Base-by-base conservation (phyloP, 2,113 vertebrate genomes). In the Daboia siamensis region DNA sequence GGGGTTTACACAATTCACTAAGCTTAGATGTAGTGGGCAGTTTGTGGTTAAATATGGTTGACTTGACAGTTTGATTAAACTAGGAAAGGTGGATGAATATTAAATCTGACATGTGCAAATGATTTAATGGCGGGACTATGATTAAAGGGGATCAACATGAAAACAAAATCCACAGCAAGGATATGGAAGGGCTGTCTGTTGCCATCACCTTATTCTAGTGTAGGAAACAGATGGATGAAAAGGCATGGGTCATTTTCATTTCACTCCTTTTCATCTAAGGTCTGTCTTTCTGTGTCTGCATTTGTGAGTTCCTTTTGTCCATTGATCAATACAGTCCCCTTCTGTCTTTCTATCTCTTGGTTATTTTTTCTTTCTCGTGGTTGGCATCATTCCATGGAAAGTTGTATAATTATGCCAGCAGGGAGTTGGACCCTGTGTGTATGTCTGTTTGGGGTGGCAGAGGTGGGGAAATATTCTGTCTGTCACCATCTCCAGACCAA, bases 261-360 rank as follows among this genome's bases (percentile, higher is more conserved):
- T 20, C 54, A 7, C 4, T 20, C 4, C 39, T 87, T 89, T 92
- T 84, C 46, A 44, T 90, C 23, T 13, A 33, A 44, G 12, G 26
- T 20, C 48, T 54, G 51, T 29, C 26, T 85, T 12, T 85, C 46
- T 61, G 11, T 74, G n/a, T 87, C 48, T 54, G 88, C 74, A 64
- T 92, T 61, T 92, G 59, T 86, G 69, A 12, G 46, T 86, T 90
- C 64, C n/a, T 93, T 93, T 86, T 61, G n/a, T 93, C 88, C 80
- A 93, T 93, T 86, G 88, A 93, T 90, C 88, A 84, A 64, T 90
- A 90, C 88, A 86, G 80, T 86, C 57, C 48, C 80, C 74, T 86
- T 90, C 92, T 93, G 88, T 93, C 92, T 90, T 86, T 86, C 54
- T 86, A 86, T 93, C 88, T 93, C 88, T 86, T 86, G 56, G 92